These are phyloP conservation scores for Matsumyia berberina DNA, from an alignment of 2,888 invertebrate species.

Conservation along the genomic window DNA sequence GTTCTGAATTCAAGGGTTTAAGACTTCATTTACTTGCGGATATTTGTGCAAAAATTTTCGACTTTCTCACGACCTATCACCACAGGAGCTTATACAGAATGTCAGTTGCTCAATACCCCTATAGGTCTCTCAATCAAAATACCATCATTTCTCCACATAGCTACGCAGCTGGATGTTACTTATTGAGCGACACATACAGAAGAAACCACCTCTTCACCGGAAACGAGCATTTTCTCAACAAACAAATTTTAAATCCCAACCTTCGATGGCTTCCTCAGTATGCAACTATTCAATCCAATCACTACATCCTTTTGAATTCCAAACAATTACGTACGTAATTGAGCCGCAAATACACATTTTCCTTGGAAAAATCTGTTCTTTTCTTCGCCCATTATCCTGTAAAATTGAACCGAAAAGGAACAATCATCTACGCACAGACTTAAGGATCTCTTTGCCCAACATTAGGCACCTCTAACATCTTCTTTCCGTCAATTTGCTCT, in stretches of 20 bases:
- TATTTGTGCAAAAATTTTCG: background rate
- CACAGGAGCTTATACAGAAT: slow-evolving; percentile 29
- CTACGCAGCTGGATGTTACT: slow-evolving; percentile 34
- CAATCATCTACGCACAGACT: slow-evolving; percentile 45
- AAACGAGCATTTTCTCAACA: slow-evolving; percentile 13
- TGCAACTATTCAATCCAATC: slow-evolving; percentile 38
- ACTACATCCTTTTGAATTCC: slow-evolving; percentile 10
- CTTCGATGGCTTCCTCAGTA: slow-evolving; percentile 46
- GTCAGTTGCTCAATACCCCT: slow-evolving; percentile 23
- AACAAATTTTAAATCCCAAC: background rate
- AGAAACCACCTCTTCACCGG: slow-evolving; percentile 31
- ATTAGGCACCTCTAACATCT: slow-evolving; percentile 64
- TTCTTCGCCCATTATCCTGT: slow-evolving; percentile 44
- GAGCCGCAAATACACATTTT: slow-evolving; percentile 51
- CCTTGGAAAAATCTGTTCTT: slow-evolving; percentile 30
- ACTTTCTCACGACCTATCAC: slow-evolving; percentile 51
- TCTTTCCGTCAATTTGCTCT: slow-evolving; percentile 67
- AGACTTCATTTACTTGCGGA: too few relatives aligned
- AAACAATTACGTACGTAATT: slow-evolving; percentile 65
- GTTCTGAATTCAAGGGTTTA: too few relatives aligned
- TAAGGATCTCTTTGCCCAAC: slow-evolving; percentile 59
- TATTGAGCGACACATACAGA: slow-evolving; percentile 28
- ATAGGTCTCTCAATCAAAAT: slow-evolving; percentile 23
- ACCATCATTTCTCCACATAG: slow-evolving; percentile 9
- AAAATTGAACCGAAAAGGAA: slow-evolving; percentile 28